A percentile compares a stretch with the other conserved stretches of the same genome.
Evolutionary conservation across 2,797 vertebrate species (phyloP).

Genomic region (Dallia pectoralis): DNA sequence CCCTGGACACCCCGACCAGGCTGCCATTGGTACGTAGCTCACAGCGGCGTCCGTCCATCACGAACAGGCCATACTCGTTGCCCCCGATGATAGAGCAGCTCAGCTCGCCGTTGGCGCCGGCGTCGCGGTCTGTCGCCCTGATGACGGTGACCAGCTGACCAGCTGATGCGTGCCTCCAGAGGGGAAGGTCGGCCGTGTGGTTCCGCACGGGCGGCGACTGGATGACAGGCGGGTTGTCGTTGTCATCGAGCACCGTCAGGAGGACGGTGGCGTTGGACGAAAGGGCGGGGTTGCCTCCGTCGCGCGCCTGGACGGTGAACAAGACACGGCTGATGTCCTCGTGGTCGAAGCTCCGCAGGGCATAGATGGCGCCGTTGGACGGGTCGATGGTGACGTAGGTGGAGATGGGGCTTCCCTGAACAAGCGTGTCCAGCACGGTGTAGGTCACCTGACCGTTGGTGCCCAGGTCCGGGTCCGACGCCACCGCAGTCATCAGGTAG

Average conservation of each 20-base stretch:
- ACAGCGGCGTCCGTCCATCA: constrained; percentile 88
- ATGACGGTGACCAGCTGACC: constrained; percentile 84
- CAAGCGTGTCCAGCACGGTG: constrained; percentile 81
- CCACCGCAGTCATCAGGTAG: constrained; percentile 89
- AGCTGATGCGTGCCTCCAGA: constrained; percentile 85
- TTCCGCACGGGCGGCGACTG: constrained; percentile 84
- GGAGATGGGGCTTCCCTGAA: constrained; percentile 86
- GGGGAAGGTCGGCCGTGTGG: constrained; percentile 84
- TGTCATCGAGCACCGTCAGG: constrained; percentile 91
- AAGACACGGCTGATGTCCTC: constrained; percentile 88
- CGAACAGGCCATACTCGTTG: constrained; percentile 85
- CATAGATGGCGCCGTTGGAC: constrained; percentile 92
- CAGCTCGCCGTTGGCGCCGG: constrained; percentile 92
- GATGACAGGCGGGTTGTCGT: constrained; percentile 90
- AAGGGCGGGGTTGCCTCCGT: constrained; percentile 80
- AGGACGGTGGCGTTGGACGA: constrained; percentile 86
- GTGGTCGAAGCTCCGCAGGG: constrained; percentile 90
- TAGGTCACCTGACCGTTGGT: constrained; percentile 97
- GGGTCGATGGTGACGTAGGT: constrained; percentile 94
- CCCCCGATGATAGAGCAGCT: constrained; percentile 85
- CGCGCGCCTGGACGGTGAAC: constrained; percentile 89
- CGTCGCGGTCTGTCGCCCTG: constrained; percentile 88
- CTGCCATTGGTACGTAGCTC: constrained; percentile 91
- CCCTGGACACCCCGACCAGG: constrained; percentile 74
- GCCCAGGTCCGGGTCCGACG: constrained; percentile 90